Base-by-base conservation (phyloP, 2,797 vertebrate species). In the Gastrophryne carolinensis region DNA sequence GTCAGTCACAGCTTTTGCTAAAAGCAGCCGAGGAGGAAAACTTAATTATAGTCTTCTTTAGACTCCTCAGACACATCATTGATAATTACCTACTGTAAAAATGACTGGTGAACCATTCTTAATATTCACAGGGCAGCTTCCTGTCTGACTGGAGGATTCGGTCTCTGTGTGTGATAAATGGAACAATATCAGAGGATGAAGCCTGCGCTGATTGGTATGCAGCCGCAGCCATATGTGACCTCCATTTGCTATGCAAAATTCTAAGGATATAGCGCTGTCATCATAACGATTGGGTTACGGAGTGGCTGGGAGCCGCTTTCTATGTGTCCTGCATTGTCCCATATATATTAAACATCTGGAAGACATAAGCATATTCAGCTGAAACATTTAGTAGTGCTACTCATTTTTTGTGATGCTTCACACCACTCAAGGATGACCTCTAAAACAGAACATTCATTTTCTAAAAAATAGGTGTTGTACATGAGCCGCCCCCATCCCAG, bases 111-210 rank as follows among this genome's bases (percentile, higher is more conserved):
- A 62, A 19, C 52, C 50, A 30, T 17, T 61, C 5, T 72, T 72
- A 72, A 62, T 62, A 72, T 72, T 72, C 69, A 72, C 44, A 72
- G 44, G 57, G 29, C 69, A 72, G 56, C 24, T 3, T 27, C 44
- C 30, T 50, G 56, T 15, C 56, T 72, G 68, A 47, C 57, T 72
- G 34, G 32, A 53, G 32, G 44, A 49, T 58, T n/a, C 29, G 26
- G 54, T 37, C 57, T 27, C 57, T 73, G 32, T n/a, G 47, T 63
- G 24, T 73, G 70, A 73, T 63, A 54, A 41, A 73, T 73, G 35
- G 37, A 64, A 73, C 34, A 41, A 52, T 53, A 39, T 11, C 41
- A 62, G 37, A 35, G 58, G 56, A 69, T 54, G 32, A 12, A 39
- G 60, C 34, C 21, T 32, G 15, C 34, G 13, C 60, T 73, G 70